These are phyloP conservation scores for Coenobita brevimanus DNA, from an alignment of 1,140 invertebrate species.

Conservation along the genomic window DNA sequence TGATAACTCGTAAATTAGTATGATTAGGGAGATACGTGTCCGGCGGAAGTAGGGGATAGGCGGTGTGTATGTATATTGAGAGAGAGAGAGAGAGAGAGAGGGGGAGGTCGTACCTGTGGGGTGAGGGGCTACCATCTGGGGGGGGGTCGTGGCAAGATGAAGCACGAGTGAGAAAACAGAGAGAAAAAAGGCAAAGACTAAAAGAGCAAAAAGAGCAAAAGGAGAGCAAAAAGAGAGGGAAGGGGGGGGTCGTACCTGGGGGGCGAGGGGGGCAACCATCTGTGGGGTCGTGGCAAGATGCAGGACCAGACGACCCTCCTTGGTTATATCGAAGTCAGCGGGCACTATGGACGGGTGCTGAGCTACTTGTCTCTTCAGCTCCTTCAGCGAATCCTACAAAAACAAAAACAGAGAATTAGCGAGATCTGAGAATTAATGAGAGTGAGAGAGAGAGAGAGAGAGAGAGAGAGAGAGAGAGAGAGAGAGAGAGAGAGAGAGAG, in stretches of 20 bases:
- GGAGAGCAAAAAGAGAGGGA: neutral
- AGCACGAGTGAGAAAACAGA: neutral
- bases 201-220: neutral
- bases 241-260: conserved; percentile 4
- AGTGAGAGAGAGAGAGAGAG: conserved; percentile 5
- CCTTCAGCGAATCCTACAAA: conserved; percentile 70
- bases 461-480: conserved; percentile 1
- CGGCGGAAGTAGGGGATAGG: no score
- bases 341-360: conserved; percentile 91
- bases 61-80: no score
- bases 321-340: conserved; percentile 91
- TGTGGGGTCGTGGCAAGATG: conserved; percentile 71
- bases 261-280: neutral
- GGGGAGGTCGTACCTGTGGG: neutral
- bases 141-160: neutral
- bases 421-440: conserved; percentile 4
- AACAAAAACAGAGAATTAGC: no score
- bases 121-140: neutral
- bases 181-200: neutral
- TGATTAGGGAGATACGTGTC: no score
- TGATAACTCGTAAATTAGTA: no score
- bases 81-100: no score
- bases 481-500: conserved; percentile 16
- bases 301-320: conserved; percentile 79
- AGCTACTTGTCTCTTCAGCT: conserved; percentile 71